Base-by-base conservation (phyloP, 64 coral and sea anemone genomes). In the Exaiptasia diaphana region DNA sequence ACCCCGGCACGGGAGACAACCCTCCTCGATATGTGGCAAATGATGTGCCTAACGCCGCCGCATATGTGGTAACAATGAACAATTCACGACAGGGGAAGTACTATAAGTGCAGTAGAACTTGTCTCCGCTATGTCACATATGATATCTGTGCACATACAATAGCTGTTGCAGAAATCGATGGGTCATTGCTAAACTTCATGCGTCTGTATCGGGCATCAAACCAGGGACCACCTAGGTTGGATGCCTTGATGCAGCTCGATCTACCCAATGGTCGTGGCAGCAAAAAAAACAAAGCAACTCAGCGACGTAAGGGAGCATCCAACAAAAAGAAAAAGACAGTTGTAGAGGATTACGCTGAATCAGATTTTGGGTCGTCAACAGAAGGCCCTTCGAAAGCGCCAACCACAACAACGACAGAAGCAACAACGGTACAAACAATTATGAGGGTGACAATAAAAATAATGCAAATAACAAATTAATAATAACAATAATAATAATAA, bases 291-390 rank as follows among this genome's bases (percentile, higher is more conserved):
- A 90, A 65, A 55, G 38, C 79, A 3, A 90, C 87, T 7, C 79
- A 90, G 63, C 41, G 56, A 56, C 38, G 78, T 67, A 90, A 81
- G 39, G 87, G 87, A 20, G 58, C 43, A 38, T n/a, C 38, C 55
- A 90, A 90, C 79, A 90, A 82, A 83, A 34, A 58, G 8, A 34
- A 22, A 20, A 82, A 60, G 37, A 63, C 69, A 12, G 79, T 82
- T 14, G 57, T 90, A 5, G 78, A 90, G 34, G 44, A 75, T 32
- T 76, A 76, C 28, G 20, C 45, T 2, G 50, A 69, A 37, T 21
- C 38, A 33, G 38, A 31, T 37, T 9, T 45, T 20, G 55, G 38
- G 21, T 15, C 42, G 18, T 8, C 36, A 6, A 41, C 42, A 46
- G 38, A 45, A 17, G 37, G 34, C 22, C 23, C 52, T 43, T 50